These are phyloP conservation scores for Halisarca cf. caerulea DNA, from an alignment of 37 sponge, comb jelly and placozoan species.

Conservation along the genomic window DNA sequence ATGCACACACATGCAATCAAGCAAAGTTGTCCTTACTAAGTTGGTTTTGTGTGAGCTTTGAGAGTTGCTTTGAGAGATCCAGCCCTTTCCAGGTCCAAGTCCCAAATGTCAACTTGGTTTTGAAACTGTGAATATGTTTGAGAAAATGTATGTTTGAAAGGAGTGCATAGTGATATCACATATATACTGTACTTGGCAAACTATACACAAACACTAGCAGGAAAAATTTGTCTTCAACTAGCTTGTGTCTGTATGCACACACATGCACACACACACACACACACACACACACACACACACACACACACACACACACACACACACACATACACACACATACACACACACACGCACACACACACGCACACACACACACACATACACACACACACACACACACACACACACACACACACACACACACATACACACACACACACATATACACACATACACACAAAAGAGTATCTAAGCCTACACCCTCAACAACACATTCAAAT, in stretches of 20 bases:
- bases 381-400: too few species aligned
- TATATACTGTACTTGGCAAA: background rate
- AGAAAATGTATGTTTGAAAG: too few species aligned
- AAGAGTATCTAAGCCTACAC: background rate
- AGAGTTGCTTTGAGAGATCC: background rate
- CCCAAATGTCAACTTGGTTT: conserved; percentile 82
- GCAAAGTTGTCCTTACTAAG: conserved; percentile 13
- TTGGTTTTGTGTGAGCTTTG: conserved; percentile 20
- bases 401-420: too few species aligned
- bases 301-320: background rate
- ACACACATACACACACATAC: background rate
- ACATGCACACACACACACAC: background rate
- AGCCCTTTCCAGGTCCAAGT: conserved; percentile 38
- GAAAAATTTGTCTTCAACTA: too few species aligned
- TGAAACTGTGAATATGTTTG: conserved; percentile 68
- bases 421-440: conserved; percentile 1
- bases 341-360: background rate
- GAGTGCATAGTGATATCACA: conserved; percentile 17
- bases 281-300: background rate
- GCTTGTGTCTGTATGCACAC: too few species aligned
- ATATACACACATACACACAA: conserved; percentile 17
- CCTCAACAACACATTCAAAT: too few species aligned
- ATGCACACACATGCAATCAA: too few species aligned
- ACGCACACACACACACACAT: background rate
- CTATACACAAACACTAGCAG: too few species aligned